Conservation (phyloP, 2,888 invertebrate species). For the Hymenopus coronatus region DNA sequence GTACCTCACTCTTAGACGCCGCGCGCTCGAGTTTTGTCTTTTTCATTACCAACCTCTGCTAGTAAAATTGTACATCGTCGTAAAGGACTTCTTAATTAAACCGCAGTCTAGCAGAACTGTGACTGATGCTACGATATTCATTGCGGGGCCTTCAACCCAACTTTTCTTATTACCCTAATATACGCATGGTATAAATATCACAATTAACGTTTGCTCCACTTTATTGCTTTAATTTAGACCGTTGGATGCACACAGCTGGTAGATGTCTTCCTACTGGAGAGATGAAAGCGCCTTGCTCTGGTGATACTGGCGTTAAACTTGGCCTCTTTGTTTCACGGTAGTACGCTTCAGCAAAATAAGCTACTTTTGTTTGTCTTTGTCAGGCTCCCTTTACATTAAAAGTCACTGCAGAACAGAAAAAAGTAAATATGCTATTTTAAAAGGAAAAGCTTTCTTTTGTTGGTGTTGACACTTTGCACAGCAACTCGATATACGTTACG, state of each 20-base stretch:
- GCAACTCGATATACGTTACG: no score
- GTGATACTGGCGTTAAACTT: not conserved
- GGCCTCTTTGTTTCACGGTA: not conserved
- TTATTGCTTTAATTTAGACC: not conserved
- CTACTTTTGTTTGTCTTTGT: not conserved
- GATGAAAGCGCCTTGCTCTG: not conserved
- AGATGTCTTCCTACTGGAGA: not conserved
- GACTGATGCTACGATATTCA: not conserved
- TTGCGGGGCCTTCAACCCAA: not conserved
- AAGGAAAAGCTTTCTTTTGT: not conserved
- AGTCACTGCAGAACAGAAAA: no score
- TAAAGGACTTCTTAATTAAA: not conserved
- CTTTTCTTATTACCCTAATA: not conserved
- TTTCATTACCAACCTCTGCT: not conserved
- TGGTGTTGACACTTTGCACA: not conserved
- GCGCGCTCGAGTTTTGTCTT: not conserved
- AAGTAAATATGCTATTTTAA: not conserved
- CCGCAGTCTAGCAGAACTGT: not conserved
- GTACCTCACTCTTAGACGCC: not conserved
- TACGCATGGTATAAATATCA: not conserved
- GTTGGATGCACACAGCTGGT: not conserved
- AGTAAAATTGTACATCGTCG: not conserved
- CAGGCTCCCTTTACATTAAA: not conserved
- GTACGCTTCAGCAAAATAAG: not conserved
- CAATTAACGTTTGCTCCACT: not conserved